phyloP scores from a whole-genome alignment of 2,888 invertebrate species.

The Hirtodrosophila histrioides region DNA sequence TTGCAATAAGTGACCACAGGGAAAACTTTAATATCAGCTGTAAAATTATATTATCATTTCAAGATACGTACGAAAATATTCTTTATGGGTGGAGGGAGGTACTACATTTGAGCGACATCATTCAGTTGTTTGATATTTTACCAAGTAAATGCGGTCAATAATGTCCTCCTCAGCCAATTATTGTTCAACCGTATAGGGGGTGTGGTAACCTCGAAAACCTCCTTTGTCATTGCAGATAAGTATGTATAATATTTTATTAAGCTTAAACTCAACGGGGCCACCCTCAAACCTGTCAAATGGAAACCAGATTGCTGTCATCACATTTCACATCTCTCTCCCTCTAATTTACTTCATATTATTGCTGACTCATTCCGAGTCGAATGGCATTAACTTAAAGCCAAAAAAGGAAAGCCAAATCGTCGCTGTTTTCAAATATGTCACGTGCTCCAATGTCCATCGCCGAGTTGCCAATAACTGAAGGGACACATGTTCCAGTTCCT shows the following conservation, averaged over 20 bases:
- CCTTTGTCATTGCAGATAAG: too few relatives aligned
- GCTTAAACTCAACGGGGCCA: conserved; percentile 8
- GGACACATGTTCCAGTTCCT: conserved; percentile 56
- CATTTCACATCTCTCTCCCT: conserved; percentile 12
- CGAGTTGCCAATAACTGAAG: conserved; percentile 67
- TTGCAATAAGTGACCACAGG: too few relatives aligned
- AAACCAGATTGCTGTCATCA: conserved; percentile 51
- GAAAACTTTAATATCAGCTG: too few relatives aligned
- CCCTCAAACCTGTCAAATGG: conserved; percentile 27
- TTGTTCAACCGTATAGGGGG: too few relatives aligned
- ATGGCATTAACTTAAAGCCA: conserved; percentile 37
- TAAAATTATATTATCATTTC: too few relatives aligned
- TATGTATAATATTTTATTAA: conserved; percentile 27
- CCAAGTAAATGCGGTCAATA: too few relatives aligned
- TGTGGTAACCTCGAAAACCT: too few relatives aligned
- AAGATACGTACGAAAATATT: too few relatives aligned
- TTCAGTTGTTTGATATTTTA: too few relatives aligned
- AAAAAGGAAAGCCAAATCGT: conserved; percentile 17
- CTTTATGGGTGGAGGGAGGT: too few relatives aligned
- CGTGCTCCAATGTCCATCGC: conserved; percentile 68
- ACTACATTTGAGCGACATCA: too few relatives aligned
- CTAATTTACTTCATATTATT: not conserved
- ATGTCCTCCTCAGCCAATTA: too few relatives aligned
- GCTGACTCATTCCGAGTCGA: conserved; percentile 11
- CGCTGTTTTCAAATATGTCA: conserved; percentile 70